Evolutionary conservation across 2,797 vertebrate genomes (phyloP), one percentile per base, ranked within the genome.

Genomic region (Pogoniulus pusillus): DNA sequence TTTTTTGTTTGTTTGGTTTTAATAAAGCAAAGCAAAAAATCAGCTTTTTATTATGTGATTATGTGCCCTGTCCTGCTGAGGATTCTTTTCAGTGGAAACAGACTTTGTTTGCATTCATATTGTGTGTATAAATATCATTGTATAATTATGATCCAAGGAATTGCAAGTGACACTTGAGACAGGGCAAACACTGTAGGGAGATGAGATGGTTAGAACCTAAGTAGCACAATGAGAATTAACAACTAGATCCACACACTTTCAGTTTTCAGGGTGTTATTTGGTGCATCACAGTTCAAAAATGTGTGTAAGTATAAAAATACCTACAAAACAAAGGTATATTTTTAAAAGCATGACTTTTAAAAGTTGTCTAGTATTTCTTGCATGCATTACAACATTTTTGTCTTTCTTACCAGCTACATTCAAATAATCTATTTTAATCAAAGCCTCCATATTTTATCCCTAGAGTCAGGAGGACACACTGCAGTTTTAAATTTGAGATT

Each of bases 401-500:
- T 58, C 22, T 78, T 87, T 88, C 22, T 92, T 79, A 45, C 54
- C 69, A 69, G n/a, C 18, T 66, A 47, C 47, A 84, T 55, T 66
- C 39, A 87, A 32, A 73, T 9, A 30, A 34, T 73, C 34, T 45
- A 79, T 65, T 80, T 92, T 89, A 93, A 94, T 34, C 66, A 76
- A 89, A 39, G 35, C 26, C 75, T 90, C 65, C 29, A 47, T 49
- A 12, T 26, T 76, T 86, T 82, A 39, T 66, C 87, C 96, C 57
- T 75, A 74, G 92, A 93, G 39, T 74, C 82, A 79, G 37, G 80
- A 89, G 60, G 92, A 81, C 41, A 82, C 1, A 1, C 39, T 71
- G 49, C 58, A 74, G 54, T 92, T 95, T 96, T 82, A 95, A 88
- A 82, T 83, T 65, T 23, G 76, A 43, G 27, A 53, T 53, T 53